These are phyloP conservation scores for Eriocheir sinensis DNA, from an alignment of 1,140 invertebrate genomes.

Conservation along the genomic window DNA sequence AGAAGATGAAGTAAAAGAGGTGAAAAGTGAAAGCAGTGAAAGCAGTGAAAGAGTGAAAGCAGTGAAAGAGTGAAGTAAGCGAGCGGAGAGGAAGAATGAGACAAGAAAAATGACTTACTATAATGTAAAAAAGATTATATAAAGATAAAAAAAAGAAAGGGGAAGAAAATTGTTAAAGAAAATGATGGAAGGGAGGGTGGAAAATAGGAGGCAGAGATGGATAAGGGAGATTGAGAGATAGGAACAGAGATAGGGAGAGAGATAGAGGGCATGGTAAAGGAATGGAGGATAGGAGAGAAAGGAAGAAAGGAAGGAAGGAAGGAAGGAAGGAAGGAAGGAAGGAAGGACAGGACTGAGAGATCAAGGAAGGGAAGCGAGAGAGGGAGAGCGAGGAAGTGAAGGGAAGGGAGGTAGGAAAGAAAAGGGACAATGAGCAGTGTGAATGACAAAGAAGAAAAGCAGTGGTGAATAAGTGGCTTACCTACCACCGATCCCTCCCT, in stretches of 20 bases:
- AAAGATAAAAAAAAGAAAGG: not conserved
- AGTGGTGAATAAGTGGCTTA: not conserved
- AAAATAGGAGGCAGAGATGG: not conserved
- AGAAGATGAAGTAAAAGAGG: not conserved
- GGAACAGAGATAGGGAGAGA: not conserved
- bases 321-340: not conserved
- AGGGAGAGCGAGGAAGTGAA: not conserved
- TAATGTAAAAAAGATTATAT: not conserved
- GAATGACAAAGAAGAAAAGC: not conserved
- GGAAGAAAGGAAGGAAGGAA: not conserved
- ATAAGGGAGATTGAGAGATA: not conserved
- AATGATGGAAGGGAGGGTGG: not conserved
- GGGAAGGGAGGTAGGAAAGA: not conserved
- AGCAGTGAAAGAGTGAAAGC: not conserved
- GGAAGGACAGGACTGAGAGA: not conserved
- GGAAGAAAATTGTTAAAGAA: not conserved
- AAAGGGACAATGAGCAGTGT: not conserved
- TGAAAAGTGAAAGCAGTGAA: not conserved
- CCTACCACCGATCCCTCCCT: not conserved
- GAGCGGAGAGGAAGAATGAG: not conserved
- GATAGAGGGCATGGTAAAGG: not conserved
- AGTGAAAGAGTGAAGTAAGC: not conserved
- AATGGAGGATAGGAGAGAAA: not conserved
- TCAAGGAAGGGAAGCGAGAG: not conserved
- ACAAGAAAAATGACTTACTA: slow-evolving; percentile 3